Evolutionary conservation across 2,797 vertebrate genomes (phyloP).

Genomic region (Phalanger gymnotis): DNA sequence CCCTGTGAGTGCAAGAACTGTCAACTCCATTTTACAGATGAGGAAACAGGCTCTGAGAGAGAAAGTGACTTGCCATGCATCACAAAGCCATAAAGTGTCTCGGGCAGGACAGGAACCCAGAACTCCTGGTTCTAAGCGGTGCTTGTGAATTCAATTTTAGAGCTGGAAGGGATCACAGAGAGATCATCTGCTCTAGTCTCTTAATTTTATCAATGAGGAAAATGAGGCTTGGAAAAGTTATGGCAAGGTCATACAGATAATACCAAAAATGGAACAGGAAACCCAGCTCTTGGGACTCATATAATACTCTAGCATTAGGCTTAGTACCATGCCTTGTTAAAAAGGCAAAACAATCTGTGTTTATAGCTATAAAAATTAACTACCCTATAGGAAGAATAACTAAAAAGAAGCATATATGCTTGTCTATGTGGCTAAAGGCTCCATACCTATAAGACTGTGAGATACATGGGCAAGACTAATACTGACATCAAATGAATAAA

Average conservation of each 20-base stretch:
- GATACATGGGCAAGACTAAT: not conserved
- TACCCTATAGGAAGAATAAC: not conserved
- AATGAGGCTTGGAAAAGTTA: not conserved
- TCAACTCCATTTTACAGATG: not conserved
- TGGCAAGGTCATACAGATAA: too few relatives aligned
- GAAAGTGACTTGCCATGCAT: constrained; percentile 14
- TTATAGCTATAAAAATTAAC: not conserved
- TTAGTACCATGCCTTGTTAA: too few relatives aligned
- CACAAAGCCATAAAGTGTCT: not conserved
- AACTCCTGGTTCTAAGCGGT: not conserved
- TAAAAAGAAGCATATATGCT: not conserved
- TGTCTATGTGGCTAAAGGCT: not conserved
- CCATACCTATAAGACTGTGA: not conserved
- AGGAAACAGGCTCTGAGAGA: not conserved
- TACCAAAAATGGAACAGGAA: too few relatives aligned
- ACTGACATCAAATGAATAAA: not conserved
- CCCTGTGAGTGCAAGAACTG: not conserved
- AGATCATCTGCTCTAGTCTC: not conserved
- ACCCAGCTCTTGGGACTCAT: too few relatives aligned
- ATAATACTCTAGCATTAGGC: too few relatives aligned
- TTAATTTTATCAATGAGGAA: not conserved
- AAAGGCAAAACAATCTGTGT: too few relatives aligned
- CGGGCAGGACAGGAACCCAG: not conserved
- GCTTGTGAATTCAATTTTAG: not conserved
- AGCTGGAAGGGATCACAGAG: not conserved